Evolutionary conservation across 2,113 vertebrate genomes (phyloP), one percentile per base, ranked within the genome.

Genomic region (Austrofundulus limnaeus): DNA sequence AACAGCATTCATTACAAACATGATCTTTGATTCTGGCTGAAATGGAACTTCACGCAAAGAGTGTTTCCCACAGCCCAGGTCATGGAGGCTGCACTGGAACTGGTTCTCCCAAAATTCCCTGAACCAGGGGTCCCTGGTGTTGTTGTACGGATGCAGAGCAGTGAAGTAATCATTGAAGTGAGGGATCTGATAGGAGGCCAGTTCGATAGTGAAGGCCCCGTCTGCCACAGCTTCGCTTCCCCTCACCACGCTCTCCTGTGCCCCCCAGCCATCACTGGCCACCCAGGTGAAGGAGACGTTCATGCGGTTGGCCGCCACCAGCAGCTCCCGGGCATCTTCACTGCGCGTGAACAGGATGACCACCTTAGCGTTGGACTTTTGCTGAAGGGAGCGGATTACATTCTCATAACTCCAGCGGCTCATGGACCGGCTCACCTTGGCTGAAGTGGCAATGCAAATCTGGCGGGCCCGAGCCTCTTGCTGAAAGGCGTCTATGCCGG

Each of bases 401-500:
- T 93, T 93, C 0, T 97, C 95, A 0, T 98, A 98, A 59, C 95
- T 96, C 20, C 89, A 91, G 8, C 93, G 93, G 86, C 89, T 97
- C 95, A 98, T 98, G 72, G 96, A 96, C 12, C 96, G 96, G 52
- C 97, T 96, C 69, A 99, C 96, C 85, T 99, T 99, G 85, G 97
- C 97, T 0, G 97, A 98, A 3, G 97, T 97, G 72, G 97, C 97
- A 0, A 99, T 97, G 51, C 97, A 99, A 87, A 99, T 99, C 68
- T 98, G 98, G 25, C 94, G 94, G 42, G 95, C 94, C 0, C 97
- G 94, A 15, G 97, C 97, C 81, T 99, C 96, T 31, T 95, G 94
- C 81, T 99, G 96, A 37, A 99, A 99, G 58, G 96, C 97, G 45
- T 99, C 97, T 0, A 99, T 99, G 52, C 97, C 97, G 0, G 97